These are phyloP conservation scores for Bombylius discolor DNA, from an alignment of 2,888 invertebrate genomes.

Conservation along the genomic window DNA sequence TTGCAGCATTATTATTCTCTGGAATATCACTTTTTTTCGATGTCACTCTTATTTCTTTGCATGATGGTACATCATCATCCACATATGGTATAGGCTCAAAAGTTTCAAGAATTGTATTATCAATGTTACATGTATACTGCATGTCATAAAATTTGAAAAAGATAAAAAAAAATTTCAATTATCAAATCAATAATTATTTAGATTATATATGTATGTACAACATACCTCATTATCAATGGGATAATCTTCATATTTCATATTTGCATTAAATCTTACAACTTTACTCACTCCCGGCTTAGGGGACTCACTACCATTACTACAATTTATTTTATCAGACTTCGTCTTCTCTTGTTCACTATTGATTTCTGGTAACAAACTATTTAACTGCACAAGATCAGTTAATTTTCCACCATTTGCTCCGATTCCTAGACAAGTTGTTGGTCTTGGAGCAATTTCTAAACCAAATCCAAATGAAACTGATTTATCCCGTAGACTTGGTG, in stretches of 20 bases:
- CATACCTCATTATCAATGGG: conserved; percentile 31
- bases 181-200: neutral
- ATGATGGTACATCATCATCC: conserved; percentile 24
- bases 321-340: neutral
- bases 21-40: neutral
- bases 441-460: conserved; percentile 52
- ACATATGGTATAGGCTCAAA: conserved; percentile 36
- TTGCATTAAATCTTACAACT: conserved; percentile 35
- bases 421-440: conserved; percentile 51
- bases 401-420: conserved; percentile 24
- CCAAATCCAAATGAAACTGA: conserved; percentile 67
- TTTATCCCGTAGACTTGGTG: conserved; percentile 58
- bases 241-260: conserved; percentile 33
- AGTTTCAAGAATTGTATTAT: conserved; percentile 35
- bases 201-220: conserved; percentile 14
- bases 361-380: conserved; percentile 15
- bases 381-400: conserved; percentile 12
- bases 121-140: conserved; percentile 25
- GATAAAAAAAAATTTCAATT: neutral
- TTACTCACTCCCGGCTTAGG: conserved; percentile 35
- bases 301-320: conserved; percentile 6
- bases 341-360: neutral
- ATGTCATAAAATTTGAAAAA: neutral
- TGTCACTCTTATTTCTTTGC: neutral
- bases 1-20: neutral